phyloP scores from a whole-genome alignment of 2,113 vertebrate species.

The Carassius auratus region DNA sequence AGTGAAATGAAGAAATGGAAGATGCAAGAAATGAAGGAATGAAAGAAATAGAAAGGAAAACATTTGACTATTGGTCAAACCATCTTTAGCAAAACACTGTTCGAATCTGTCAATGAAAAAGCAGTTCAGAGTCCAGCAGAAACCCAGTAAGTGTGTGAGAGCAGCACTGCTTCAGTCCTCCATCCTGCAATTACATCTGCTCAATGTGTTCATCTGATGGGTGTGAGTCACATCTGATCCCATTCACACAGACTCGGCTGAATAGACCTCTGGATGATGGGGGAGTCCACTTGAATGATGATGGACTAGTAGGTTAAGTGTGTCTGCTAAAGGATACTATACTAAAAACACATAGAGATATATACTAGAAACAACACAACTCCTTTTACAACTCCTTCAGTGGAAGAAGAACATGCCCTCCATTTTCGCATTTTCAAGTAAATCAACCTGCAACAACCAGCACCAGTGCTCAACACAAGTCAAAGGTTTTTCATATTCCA shows the following conservation, averaged over 20 bases:
- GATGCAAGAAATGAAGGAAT: background rate
- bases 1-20: background rate
- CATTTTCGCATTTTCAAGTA: background rate
- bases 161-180: background rate
- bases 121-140: background rate
- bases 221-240: constrained; percentile 35
- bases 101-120: background rate
- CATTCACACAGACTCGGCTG: constrained; percentile 3
- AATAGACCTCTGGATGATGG: background rate
- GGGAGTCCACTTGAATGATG: background rate
- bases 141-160: background rate
- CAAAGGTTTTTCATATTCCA: background rate
- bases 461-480: background rate
- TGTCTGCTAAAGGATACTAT: background rate
- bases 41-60: background rate
- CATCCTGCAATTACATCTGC: background rate
- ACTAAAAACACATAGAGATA: background rate
- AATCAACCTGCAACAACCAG: background rate
- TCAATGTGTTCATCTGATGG: constrained; percentile 18
- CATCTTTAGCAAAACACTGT: background rate
- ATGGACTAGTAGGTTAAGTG: background rate
- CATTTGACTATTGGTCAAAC: background rate
- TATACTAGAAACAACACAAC: background rate
- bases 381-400: background rate
- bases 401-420: background rate